Evolutionary conservation across 2,888 invertebrate genomes (phyloP), one percentile per base, ranked within the genome.

Genomic region (Acleris sparsana): DNA sequence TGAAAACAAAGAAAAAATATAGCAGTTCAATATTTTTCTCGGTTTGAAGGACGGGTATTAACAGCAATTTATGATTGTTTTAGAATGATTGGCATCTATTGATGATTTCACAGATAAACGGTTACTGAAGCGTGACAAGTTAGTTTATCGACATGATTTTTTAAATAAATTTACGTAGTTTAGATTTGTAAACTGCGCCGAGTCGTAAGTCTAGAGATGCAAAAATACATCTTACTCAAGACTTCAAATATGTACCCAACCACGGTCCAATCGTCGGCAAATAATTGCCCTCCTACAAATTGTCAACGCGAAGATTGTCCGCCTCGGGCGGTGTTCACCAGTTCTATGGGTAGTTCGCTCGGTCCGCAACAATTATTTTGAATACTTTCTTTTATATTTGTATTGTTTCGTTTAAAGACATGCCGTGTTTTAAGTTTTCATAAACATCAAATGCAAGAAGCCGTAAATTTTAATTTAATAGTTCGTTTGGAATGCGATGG

Each of bases 161-260:
- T 81, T 78, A 76, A 79, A 71, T 74, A 74, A 70, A 83, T 83
- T 82, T 82, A 79, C 81, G 82, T 83, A 80, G 73, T 72, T 75
- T 75, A 77, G 78, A 82, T 85, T 85, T 29, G 29, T 29, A 29
- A 9, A 33, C 9, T 33, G 33, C 33, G 3, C 9, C 9, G 33
- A 33, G 44, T 44, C 5, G 44, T 44, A 44, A 44, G 3, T n/a
- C n/a, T 44, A 16, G 44, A 9, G 44, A 44, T 9, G 9, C 33
- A 7, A 39, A 56, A 44, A 44, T 39, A 39, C 13, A 56, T n/a
- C 16, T 22, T 9, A n/a, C 13, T 17, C 44, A 43, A 44, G n/a
- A 33, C 29, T 49, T 33, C 20, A 57, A 58, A 53, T 53, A 46
- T 20, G 57, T 63, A 52, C 29, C 7, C 52, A 22, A 39, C 52